A percentile compares a stretch with the other conserved stretches of the same genome.
Evolutionary conservation across 1,140 invertebrate genomes (phyloP).

Genomic region (Eurosta solidaginis): DNA sequence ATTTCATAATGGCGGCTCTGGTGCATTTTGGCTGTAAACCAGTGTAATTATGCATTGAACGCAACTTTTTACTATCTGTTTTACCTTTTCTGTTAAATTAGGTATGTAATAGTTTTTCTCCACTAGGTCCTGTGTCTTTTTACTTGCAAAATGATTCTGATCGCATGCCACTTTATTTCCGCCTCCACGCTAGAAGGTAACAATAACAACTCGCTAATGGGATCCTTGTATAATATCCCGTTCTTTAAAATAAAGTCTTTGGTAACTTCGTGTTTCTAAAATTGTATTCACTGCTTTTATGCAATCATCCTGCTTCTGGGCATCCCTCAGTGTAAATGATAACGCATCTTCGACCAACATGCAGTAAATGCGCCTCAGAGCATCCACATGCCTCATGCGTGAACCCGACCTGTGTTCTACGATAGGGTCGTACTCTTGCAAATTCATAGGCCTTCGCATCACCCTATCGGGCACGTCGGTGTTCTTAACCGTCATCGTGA

Average conservation of each 20-base stretch:
- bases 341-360: conserved; percentile 19
- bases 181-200: conserved; percentile 40
- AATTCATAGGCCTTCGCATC: conserved; percentile 40
- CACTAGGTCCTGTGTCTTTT: neutral
- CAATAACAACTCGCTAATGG: conserved; percentile 34
- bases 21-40: too few relatives aligned
- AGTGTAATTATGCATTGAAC: conserved; percentile 32
- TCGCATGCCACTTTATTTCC: conserved; percentile 34
- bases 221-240: neutral
- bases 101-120: conserved; percentile 28
- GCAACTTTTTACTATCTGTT: neutral
- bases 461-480: conserved; percentile 53
- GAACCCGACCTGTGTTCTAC: too few relatives aligned
- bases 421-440: conserved; percentile 40
- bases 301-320: conserved; percentile 12
- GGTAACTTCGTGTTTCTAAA: neutral
- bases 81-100: neutral
- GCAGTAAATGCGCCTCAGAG: conserved; percentile 35
- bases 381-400: too few relatives aligned
- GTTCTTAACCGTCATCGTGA: conserved; percentile 45
- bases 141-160: conserved; percentile 37
- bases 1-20: too few relatives aligned
- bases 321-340: conserved; percentile 4
- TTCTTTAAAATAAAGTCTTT: neutral
- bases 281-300: conserved; percentile 9